phyloP scores from a whole-genome alignment of 1,140 invertebrate genomes.

The Zelostemma sp. region DNA sequence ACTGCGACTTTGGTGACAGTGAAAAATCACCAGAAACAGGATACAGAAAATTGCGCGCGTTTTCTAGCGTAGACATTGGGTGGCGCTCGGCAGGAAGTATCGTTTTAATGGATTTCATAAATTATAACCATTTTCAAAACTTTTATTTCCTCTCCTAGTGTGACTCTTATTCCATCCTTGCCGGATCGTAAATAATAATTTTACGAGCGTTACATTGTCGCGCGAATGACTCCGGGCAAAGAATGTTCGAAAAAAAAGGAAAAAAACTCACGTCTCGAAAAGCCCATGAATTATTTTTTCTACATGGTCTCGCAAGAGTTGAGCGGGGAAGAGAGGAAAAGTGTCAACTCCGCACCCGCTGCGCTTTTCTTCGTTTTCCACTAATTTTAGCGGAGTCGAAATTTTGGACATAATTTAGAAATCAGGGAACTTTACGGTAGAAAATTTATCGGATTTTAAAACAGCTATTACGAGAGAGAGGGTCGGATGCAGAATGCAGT shows the following conservation, averaged over 20 bases:
- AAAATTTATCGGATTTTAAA: constrained; percentile 48
- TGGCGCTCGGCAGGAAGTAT: constrained; percentile 32
- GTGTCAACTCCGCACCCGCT: constrained; percentile 4
- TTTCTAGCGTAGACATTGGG: constrained; percentile 23
- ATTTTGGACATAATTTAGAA: too few species aligned
- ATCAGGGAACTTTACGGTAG: constrained; percentile 33
- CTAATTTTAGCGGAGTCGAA: too few species aligned
- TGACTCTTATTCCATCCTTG: constrained; percentile 17
- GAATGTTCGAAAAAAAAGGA: constrained; percentile 9
- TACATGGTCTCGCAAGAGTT: too few species aligned
- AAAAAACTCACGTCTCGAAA: constrained; percentile 2
- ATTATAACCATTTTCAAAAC: constrained; percentile 58
- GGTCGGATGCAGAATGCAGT: constrained; percentile 25
- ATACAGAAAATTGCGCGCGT: constrained; percentile 33
- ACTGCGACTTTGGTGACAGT: constrained; percentile 19
- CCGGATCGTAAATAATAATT: constrained; percentile 58
- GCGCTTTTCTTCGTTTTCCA: constrained; percentile 24
- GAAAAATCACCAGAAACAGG: constrained; percentile 49
- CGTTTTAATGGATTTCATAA: constrained; percentile 48
- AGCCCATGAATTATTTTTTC: too few species aligned
- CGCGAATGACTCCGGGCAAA: constrained; percentile 32
- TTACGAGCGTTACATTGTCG: constrained; percentile 41
- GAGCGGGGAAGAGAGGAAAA: constrained; percentile 13
- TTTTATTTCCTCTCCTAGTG: constrained; percentile 33
- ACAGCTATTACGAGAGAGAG: constrained; percentile 33